Percentiles rank a stretch among this genome's conserved stretches.
Evolutionary conservation across 2,113 vertebrate species (phyloP).

Genomic region (Myiopsitta monachus): DNA sequence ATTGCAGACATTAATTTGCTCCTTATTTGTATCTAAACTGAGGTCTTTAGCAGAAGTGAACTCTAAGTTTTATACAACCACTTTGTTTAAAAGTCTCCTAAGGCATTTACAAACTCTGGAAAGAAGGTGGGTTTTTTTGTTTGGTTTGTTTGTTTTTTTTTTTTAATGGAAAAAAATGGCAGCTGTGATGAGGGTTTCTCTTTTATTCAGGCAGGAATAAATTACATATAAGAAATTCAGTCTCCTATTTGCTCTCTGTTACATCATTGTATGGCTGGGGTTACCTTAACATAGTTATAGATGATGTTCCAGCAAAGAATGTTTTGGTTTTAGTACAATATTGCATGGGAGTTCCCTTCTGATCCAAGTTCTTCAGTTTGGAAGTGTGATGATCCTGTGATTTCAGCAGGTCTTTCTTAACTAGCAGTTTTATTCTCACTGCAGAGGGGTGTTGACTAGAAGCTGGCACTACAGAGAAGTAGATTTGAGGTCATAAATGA

Average conservation of each 20-base stretch:
- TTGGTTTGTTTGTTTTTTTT: background rate
- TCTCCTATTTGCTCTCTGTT: background rate
- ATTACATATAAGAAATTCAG: background rate
- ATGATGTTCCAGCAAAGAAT: background rate
- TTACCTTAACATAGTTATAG: background rate
- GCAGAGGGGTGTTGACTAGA: background rate
- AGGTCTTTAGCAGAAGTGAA: background rate
- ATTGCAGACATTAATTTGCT: background rate
- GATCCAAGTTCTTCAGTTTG: background rate
- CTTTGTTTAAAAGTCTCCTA: background rate
- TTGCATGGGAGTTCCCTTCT: background rate
- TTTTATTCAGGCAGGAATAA: background rate
- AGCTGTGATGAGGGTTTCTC: background rate
- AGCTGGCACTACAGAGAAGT: background rate
- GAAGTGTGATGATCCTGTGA: background rate
- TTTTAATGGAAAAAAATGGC: constrained; percentile 2
- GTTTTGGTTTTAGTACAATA: background rate
- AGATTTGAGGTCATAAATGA: background rate
- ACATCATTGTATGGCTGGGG: background rate
- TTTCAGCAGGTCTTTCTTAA: background rate
- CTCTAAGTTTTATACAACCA: background rate
- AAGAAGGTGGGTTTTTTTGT: too few species aligned
- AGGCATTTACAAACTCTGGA: background rate
- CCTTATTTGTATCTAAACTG: background rate
- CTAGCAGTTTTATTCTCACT: background rate